Evolutionary conservation across 2,797 vertebrate genomes (phyloP), one percentile per base, ranked within the genome.

Genomic region (Coluber constrictor): DNA sequence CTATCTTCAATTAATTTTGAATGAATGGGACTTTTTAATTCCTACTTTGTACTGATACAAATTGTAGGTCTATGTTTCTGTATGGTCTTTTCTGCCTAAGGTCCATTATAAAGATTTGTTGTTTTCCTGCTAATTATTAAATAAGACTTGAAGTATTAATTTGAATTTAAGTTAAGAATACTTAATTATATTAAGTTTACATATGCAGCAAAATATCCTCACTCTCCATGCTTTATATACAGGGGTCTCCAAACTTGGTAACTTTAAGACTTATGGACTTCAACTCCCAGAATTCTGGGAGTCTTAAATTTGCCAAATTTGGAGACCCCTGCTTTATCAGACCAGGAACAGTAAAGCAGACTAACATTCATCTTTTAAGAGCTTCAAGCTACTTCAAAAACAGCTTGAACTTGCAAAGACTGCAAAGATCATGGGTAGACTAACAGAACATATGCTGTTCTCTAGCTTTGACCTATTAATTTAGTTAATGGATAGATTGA

Each of bases 361-460:
- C 29, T 9, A 6, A 61, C 43, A 25, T 6, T n/a, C n/a, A 32
- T 29, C 8, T 23, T 55, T 56, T 54, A 54, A 87, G 29, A 56
- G 47, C 1, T 18, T 61, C 20, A 43, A 20, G 63, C 90, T 89
- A 94, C 92, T 66, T 93, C 88, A 91, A 94, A 96, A 94, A 94
- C 95, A 87, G 94, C 93, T 94, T 91, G 93, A 94, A 95, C 92
- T 92, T 56, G 88, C 90, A 96, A 94, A 95, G 91, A 60, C 59
- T 90, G 95, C 92, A 93, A 95, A 86, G 70, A 91, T 90, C 16
- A 57, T 92, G n/a, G 70, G 88, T 63, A 90, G 87, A 93, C n/a
- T 83, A 25, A 55, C 91, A 59, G 89, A 93, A 93, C 92, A 95
- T 87, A 93, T 91, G 47, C 59, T 43, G 3, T 37, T 61, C 11